These are phyloP conservation scores for Nymphalis polychloros DNA, from an alignment of 2,888 invertebrate genomes.

Conservation along the genomic window DNA sequence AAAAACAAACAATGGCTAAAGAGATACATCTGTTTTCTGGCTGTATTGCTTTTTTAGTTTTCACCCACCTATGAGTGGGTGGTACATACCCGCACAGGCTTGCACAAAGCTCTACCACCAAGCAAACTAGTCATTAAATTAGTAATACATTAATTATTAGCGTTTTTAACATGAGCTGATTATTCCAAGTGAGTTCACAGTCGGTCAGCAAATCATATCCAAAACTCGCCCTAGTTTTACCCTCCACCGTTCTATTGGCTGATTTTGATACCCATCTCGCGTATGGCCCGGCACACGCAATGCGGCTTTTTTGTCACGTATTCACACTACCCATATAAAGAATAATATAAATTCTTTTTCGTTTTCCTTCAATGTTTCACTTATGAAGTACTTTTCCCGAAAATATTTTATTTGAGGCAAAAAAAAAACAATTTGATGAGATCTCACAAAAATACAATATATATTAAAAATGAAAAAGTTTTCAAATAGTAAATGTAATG, in stretches of 20 bases:
- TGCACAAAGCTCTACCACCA: too few species aligned
- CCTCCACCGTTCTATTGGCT: slow-evolving; percentile 22
- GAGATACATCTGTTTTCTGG: too few species aligned
- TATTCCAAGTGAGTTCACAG: not conserved
- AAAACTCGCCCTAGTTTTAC: slow-evolving; percentile 25
- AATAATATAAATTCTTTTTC: slow-evolving; percentile 17
- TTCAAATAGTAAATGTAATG: too few species aligned
- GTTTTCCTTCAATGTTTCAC: not conserved
- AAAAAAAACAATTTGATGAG: slow-evolving; percentile 8
- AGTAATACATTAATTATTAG: too few species aligned
- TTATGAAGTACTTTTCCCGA: slow-evolving; percentile 13
- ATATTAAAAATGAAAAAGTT: too few species aligned
- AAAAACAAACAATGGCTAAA: too few species aligned
- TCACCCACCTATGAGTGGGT: too few species aligned
- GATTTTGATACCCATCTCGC: slow-evolving; percentile 21
- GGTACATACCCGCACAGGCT: too few species aligned
- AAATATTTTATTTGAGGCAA: slow-evolving; percentile 7
- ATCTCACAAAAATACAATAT: not conserved
- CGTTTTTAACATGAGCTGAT: too few species aligned
- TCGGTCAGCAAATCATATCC: slow-evolving; percentile 18
- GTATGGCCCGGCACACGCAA: slow-evolving; percentile 28
- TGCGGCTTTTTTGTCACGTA: slow-evolving; percentile 36
- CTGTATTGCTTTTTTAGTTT: too few species aligned
- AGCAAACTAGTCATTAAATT: too few species aligned
- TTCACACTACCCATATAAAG: slow-evolving; percentile 10